phyloP scores from a whole-genome alignment of 1,140 invertebrate genomes.

The Brachionus asplanchnoidis region DNA sequence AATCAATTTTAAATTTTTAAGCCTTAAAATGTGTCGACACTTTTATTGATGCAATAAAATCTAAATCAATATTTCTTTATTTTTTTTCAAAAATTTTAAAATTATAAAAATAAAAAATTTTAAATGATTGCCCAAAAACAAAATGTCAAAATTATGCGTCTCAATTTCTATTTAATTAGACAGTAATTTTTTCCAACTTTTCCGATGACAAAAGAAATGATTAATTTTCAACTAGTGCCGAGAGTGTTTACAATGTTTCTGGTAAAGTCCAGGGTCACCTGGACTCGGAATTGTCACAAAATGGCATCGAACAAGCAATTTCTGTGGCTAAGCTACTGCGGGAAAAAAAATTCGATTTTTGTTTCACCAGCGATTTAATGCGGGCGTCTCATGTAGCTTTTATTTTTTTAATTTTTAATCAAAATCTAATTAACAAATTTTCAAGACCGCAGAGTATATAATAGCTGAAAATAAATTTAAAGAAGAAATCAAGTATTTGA shows the following conservation, averaged over 20 bases:
- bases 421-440: background rate
- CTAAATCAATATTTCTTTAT: background rate
- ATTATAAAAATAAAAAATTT: background rate
- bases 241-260: background rate
- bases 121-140: background rate
- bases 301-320: background rate
- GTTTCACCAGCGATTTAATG: background rate
- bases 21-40: background rate
- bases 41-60: background rate
- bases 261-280: conserved; percentile 14
- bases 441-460: conserved; percentile 5
- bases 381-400: background rate
- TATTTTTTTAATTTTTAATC: background rate
- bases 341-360: background rate
- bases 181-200: background rate
- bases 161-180: conserved; percentile 23
- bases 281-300: background rate
- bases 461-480: background rate
- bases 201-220: background rate
- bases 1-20: background rate
- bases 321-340: background rate
- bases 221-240: background rate
- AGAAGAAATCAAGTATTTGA: background rate
- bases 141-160: background rate
- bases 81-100: background rate